A percentile compares a stretch with the other conserved stretches of the same genome.
These are phyloP conservation scores for Epicauta chinensis DNA, from an alignment of 1,140 invertebrate genomes.

Conservation along the genomic window DNA sequence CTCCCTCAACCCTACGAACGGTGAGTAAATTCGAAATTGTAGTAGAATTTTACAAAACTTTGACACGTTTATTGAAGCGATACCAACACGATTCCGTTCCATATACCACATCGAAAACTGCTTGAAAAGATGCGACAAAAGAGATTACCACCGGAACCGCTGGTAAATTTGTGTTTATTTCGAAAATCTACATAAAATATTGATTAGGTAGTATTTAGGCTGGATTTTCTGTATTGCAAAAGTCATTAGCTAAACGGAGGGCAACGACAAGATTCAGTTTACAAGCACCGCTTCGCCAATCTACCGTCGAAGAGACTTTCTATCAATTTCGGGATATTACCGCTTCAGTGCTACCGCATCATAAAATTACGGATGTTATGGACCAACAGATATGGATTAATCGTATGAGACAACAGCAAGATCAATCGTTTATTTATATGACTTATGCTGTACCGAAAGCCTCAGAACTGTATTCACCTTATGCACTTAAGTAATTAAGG, in stretches of 20 bases:
- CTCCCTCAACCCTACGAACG: too few species aligned
- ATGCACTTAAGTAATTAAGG: conserved; percentile 52
- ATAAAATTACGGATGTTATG: conserved; percentile 34
- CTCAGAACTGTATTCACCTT: conserved; percentile 64
- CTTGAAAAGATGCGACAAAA: conserved; percentile 51
- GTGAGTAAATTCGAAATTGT: too few species aligned
- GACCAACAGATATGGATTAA: conserved; percentile 52
- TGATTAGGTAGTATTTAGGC: too few species aligned
- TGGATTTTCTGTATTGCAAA: too few species aligned
- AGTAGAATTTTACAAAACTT: too few species aligned
- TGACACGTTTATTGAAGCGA: conserved; percentile 44
- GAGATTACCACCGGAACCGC: conserved; percentile 46
- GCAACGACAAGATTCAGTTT: too few species aligned
- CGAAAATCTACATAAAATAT: background rate
- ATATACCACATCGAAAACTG: conserved; percentile 51
- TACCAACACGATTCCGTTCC: conserved; percentile 47
- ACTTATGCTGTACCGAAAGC: conserved; percentile 59
- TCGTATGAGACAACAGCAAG: conserved; percentile 44
- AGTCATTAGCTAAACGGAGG: too few species aligned
- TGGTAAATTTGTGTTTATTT: conserved; percentile 48
- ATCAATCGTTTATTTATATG: conserved; percentile 59
- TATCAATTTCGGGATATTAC: too few species aligned
- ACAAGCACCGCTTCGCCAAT: too few species aligned
- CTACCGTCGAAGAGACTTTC: too few species aligned
- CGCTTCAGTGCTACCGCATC: conserved; percentile 12